These are phyloP conservation scores for Babylonia areolata DNA, from an alignment of 1,140 invertebrate species.

Conservation along the genomic window DNA sequence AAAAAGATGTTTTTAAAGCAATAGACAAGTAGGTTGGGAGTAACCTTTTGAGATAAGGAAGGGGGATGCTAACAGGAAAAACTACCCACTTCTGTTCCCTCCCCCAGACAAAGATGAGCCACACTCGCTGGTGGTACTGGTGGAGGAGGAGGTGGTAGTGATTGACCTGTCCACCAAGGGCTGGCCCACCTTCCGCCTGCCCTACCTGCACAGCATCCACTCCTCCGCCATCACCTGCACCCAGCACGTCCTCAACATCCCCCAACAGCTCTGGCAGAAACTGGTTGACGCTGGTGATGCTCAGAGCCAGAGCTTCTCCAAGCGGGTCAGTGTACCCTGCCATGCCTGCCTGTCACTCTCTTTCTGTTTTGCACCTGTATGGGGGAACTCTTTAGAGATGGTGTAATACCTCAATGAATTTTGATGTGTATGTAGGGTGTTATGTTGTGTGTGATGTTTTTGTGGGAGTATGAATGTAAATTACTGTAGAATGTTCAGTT, in stretches of 20 bases:
- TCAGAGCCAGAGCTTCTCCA: conserved; percentile 76
- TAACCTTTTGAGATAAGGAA: no score
- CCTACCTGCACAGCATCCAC: conserved; percentile 92
- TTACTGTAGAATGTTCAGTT: no score
- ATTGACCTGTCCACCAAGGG: conserved; percentile 89
- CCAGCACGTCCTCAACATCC: conserved; percentile 86
- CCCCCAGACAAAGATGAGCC: conserved; percentile 79
- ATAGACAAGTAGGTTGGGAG: no score
- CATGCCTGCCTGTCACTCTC: no score
- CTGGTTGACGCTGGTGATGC: conserved; percentile 84
- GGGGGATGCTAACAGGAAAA: no score
- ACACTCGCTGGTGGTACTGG: conserved; percentile 85
- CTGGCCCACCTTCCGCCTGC: conserved; percentile 88
- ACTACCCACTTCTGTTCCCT: neutral
- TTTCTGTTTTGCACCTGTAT: no score
- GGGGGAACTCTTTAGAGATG: no score
- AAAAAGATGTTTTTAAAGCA: no score
- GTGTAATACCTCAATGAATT: no score
- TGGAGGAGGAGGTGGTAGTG: conserved; percentile 95
- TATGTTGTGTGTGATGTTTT: no score
- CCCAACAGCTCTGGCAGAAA: conserved; percentile 74
- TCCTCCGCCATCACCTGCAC: conserved; percentile 90
- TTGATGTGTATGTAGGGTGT: no score
- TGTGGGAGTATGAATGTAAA: no score
- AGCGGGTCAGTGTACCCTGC: conserved; percentile 52